Percentiles rank a stretch among this genome's conserved stretches.
Evolutionary conservation across 2,797 vertebrate species (phyloP).

Genomic region (Emys orbicularis): DNA sequence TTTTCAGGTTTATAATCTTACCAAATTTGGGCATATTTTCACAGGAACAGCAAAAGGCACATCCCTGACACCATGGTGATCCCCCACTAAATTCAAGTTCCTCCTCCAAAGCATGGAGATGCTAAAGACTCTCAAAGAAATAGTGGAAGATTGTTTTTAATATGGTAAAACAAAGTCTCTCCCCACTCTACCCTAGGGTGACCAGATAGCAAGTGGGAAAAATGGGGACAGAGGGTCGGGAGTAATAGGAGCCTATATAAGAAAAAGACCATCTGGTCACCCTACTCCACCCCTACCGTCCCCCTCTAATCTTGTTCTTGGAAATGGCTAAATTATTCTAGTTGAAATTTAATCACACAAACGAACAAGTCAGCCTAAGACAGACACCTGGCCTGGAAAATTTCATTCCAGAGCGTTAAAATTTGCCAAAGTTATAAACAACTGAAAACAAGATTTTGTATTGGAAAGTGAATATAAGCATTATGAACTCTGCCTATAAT

Average conservation of each 20-base stretch:
- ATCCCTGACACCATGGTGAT: constrained; percentile 9
- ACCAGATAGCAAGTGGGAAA: no score
- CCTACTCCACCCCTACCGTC: background rate
- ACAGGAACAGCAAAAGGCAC: background rate
- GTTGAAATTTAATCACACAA: constrained; percentile 10
- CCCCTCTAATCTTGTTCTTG: constrained; percentile 45
- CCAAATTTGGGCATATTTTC: background rate
- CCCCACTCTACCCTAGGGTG: background rate
- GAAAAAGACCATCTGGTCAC: no score
- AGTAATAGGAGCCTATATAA: no score
- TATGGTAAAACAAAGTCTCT: background rate
- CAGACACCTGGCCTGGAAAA: constrained; percentile 39
- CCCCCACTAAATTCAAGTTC: background rate
- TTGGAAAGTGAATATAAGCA: constrained; percentile 2
- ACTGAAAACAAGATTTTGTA: constrained; percentile 36
- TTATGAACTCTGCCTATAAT: background rate
- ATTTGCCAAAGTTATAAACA: constrained; percentile 1
- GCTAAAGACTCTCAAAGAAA: constrained; percentile 20
- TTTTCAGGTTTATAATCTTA: background rate
- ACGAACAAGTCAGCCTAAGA: constrained; percentile 60
- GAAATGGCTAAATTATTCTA: constrained; percentile 51
- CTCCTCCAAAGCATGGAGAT: background rate
- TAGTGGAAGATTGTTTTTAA: background rate
- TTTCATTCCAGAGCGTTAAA: background rate
- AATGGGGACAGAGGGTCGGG: no score